These are phyloP conservation scores for Tetropium fuscum DNA, from an alignment of 2,888 invertebrate genomes.

Conservation along the genomic window DNA sequence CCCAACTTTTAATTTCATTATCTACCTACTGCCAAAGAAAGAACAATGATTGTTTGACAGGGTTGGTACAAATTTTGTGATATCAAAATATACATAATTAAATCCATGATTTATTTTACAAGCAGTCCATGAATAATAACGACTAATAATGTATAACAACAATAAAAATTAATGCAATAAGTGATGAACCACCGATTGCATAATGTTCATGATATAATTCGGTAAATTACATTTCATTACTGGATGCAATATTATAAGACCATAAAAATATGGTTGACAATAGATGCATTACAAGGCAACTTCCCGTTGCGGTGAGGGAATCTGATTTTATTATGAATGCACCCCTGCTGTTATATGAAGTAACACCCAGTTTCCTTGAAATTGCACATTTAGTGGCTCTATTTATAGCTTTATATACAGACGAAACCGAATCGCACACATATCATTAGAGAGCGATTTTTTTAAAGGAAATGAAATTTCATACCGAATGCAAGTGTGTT, in stretches of 20 bases:
- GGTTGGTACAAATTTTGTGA: no score
- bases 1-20: no score
- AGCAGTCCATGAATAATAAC: background rate
- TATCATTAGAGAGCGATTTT: conserved; percentile 20
- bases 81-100: no score
- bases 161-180: no score
- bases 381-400: conserved; percentile 35
- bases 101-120: background rate
- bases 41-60: no score
- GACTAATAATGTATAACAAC: no score
- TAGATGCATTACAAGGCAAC: conserved; percentile 34
- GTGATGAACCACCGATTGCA: no score
- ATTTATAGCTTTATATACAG: conserved; percentile 28
- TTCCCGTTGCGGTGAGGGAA: conserved; percentile 35
- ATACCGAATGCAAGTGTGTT: conserved; percentile 44
- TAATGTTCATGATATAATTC: no score
- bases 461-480: conserved; percentile 48
- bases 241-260: conserved; percentile 28
- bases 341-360: conserved; percentile 39
- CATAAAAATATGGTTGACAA: conserved; percentile 38
- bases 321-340: conserved; percentile 42
- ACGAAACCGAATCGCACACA: conserved; percentile 17
- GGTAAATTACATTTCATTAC: background rate
- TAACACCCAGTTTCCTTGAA: conserved; percentile 40
- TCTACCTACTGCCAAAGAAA: no score